Percentiles rank a stretch among this genome's conserved stretches.
phyloP scores from a whole-genome alignment of 2,797 vertebrate species.

The Iguana delicatissima region DNA sequence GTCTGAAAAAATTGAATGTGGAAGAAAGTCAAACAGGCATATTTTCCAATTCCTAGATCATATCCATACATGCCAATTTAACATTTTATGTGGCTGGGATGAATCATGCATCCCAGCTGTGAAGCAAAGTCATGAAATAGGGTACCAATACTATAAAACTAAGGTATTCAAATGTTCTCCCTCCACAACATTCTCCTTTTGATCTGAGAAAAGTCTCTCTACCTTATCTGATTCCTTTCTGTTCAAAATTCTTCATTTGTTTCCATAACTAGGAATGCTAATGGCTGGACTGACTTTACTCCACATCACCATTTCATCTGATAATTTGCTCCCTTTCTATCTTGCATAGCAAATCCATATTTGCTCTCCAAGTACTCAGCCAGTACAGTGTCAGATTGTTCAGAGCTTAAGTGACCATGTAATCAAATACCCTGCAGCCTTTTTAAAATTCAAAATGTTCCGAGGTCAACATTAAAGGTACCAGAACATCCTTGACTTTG shows the following conservation, averaged over 20 bases:
- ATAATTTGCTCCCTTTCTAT: slow-evolving; percentile 9
- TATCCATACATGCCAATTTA: not conserved
- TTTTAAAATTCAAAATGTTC: slow-evolving; percentile 32
- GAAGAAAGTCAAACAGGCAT: not conserved
- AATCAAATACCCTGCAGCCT: slow-evolving; percentile 32
- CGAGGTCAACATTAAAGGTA: slow-evolving; percentile 35
- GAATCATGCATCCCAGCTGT: not conserved
- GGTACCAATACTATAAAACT: not conserved
- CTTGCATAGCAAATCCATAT: not conserved
- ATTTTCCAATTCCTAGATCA: not conserved
- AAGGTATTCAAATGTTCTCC: not conserved
- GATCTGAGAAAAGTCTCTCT: no score
- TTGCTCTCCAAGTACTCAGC: not conserved
- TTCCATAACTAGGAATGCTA: not conserved
- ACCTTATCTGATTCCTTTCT: not conserved
- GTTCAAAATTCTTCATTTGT: not conserved
- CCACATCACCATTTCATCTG: not conserved
- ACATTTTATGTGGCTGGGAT: not conserved
- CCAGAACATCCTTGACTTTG: not conserved
- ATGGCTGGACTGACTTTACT: not conserved
- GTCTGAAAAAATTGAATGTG: not conserved
- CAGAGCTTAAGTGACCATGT: slow-evolving; percentile 12
- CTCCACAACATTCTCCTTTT: not conserved
- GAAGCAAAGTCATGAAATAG: not conserved
- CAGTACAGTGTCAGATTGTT: not conserved